Evolutionary conservation across 2,113 vertebrate genomes (phyloP), one percentile per base, ranked within the genome.

Genomic region (Rynchops niger): DNA sequence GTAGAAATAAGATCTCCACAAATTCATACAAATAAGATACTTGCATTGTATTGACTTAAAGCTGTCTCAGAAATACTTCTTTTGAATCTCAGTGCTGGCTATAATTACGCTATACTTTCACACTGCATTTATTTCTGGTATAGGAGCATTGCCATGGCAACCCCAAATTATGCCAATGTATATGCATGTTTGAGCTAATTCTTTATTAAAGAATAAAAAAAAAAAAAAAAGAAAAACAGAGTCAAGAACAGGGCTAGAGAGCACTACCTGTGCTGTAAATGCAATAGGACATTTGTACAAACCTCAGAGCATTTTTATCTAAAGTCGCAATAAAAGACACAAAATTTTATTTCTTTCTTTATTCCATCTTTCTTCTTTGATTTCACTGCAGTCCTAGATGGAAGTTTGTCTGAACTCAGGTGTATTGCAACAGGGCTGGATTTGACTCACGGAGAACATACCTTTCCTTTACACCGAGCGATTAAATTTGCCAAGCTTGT

Each of bases 71-170:
- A 93, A 90, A 83, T 83, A 95, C 65, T 94, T 93, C 32, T 67
- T 65, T 86, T 96, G 74, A 61, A 73, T 95, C 66, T 92, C 23
- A 80, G 45, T 80, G 11, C 30, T 93, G 81, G 83, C 56, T 93
- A 55, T 88, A 97, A 96, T 94, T 49, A 59, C 3, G 8, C 40
- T 65, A 55, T 42, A 50, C 65, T 93, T 96, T 94, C 58, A 89
- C 20, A 43, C 18, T 77, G 84, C 66, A 82, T 95, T 97, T 95
- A 94, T 95, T 97, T 96, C 86, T 97, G 55, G 65, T 87, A 72
- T 91, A 72, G 66, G 16, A 76, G 34, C 72, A 97, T 97, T 95
- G 38, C 81, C 91, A 97, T 98, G 94, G 90, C 93, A 97, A 98
- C 95, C 43, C 22, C 74, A 95, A 91, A 62, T 91, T 94, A 85